These are phyloP conservation scores for Yoshiicerus persimilis DNA, from an alignment of 1,140 invertebrate species.

Conservation along the genomic window DNA sequence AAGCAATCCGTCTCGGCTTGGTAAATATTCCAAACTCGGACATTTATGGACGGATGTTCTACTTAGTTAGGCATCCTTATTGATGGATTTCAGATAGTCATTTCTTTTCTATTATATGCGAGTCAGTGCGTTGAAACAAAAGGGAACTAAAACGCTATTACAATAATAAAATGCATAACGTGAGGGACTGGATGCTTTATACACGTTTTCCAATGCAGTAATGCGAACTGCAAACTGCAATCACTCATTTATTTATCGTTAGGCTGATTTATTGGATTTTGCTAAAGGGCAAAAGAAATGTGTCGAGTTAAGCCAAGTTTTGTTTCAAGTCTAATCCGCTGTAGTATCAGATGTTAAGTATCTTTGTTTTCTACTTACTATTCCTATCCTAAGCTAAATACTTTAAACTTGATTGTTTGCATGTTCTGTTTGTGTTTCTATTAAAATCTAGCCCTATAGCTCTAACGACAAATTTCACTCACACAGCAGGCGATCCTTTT, in stretches of 20 bases:
- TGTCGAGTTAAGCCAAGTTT: not conserved
- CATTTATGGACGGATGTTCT: slow-evolving; percentile 12
- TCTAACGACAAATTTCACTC: slow-evolving; percentile 2
- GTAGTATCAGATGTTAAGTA: not conserved
- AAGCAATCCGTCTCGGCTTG: not conserved
- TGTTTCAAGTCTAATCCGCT: not conserved
- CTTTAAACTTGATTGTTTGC: not conserved
- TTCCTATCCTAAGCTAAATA: not conserved
- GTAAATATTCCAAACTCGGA: not conserved
- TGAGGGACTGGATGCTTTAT: no score
- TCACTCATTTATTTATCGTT: not conserved
- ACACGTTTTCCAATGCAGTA: not conserved
- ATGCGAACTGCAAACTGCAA: not conserved
- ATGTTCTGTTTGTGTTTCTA: not conserved
- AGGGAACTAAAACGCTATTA: not conserved
- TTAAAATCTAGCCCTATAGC: not conserved
- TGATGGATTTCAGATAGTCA: not conserved
- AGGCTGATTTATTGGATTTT: not conserved
- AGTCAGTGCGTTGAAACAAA: not conserved
- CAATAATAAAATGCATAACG: not conserved
- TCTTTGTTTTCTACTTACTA: not conserved
- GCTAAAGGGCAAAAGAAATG: not conserved
- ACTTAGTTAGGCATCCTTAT: not conserved
- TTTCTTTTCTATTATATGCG: not conserved
- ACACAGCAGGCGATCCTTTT: not conserved